Evolutionary conservation across 2,113 vertebrate species (phyloP), one percentile per base, ranked within the genome.

Genomic region (Pomatorhinus ruficollis): DNA sequence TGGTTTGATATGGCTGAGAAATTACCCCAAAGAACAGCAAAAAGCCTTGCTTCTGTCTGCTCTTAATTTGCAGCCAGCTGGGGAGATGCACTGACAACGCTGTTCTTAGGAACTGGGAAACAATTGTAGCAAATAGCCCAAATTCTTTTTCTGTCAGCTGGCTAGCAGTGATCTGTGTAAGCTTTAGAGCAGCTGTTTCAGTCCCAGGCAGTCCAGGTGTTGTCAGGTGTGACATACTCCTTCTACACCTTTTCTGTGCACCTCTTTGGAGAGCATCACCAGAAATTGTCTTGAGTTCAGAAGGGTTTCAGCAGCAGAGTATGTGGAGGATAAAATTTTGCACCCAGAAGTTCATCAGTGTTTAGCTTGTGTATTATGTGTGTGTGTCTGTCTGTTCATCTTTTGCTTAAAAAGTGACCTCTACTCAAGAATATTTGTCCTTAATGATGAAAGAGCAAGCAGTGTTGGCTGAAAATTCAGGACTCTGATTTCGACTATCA

Each of bases 201-300:
- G n/a, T 68, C n/a, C 25, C 37, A 22, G 2, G 3, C 5, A 1
- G 10, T 72, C 27, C 2, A 2, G 6, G 5, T 8, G 2, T 70
- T 77, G 11, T 30, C 47, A 87, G 6, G 19, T 42, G 7, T 77
- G 40, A 56, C 6, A 9, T 61, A 30, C 9, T 25, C 25, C 16
- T 24, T 22, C 22, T 63, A 3, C 9, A 42, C 3, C 27, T 83
- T 81, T 81, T 59, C 70, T 45, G 1, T 1, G 0, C 2, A 1
- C 18, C 11, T 80, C 21, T 65, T n/a, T 28, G 37, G 4, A 64
- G 35, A 81, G 11, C 44, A 44, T 53, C 49, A 45, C 31, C 11
- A 60, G 75, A 90, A 85, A 28, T 24, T 1, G 1, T 39, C 24
- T 52, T 77, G 39, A 70, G 28, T 87, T 77, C 31, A 33, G 24